Evolutionary conservation across 2,888 invertebrate species (phyloP).

Genomic region (Cotesia congregata): DNA sequence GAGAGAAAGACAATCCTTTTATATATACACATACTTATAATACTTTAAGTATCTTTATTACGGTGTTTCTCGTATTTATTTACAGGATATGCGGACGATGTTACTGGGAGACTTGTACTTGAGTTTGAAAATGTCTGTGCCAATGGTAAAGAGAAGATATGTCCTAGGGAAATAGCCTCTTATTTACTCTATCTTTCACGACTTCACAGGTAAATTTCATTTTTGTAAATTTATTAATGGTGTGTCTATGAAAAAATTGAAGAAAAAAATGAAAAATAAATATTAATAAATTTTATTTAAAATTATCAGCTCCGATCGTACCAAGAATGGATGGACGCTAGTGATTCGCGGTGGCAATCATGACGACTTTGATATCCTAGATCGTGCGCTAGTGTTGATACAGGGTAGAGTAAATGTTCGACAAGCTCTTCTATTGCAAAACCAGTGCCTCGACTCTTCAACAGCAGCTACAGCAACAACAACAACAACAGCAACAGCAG

Average conservation of each 20-base stretch:
- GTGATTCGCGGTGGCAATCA: constrained; percentile 71
- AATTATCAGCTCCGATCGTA: constrained; percentile 67
- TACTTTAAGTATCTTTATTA: not conserved
- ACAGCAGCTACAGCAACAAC: not conserved
- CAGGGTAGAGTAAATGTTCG: constrained; percentile 62
- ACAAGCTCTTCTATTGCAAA: constrained; percentile 60
- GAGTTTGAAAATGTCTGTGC: constrained; percentile 75
- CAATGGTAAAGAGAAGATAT: constrained; percentile 74
- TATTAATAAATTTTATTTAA: constrained; percentile 24
- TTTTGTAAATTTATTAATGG: not conserved
- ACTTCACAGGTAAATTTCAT: constrained; percentile 76
- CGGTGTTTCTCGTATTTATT: constrained; percentile 48
- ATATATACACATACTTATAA: constrained; percentile 1
- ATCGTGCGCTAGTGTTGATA: constrained; percentile 71
- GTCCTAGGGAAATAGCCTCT: constrained; percentile 79
- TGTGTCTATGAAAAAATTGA: not conserved
- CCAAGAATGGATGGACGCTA: constrained; percentile 72
- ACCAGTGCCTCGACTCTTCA: constrained; percentile 52
- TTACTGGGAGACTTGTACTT: constrained; percentile 77
- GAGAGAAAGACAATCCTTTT: constrained; percentile 10
- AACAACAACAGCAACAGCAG: not conserved
- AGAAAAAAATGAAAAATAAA: not conserved
- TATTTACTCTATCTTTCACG: constrained; percentile 81
- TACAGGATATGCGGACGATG: constrained; percentile 78
- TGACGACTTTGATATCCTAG: constrained; percentile 71